Evolutionary conservation across 1,140 invertebrate species (phyloP).

Genomic region (Melitaea cinxia): DNA sequence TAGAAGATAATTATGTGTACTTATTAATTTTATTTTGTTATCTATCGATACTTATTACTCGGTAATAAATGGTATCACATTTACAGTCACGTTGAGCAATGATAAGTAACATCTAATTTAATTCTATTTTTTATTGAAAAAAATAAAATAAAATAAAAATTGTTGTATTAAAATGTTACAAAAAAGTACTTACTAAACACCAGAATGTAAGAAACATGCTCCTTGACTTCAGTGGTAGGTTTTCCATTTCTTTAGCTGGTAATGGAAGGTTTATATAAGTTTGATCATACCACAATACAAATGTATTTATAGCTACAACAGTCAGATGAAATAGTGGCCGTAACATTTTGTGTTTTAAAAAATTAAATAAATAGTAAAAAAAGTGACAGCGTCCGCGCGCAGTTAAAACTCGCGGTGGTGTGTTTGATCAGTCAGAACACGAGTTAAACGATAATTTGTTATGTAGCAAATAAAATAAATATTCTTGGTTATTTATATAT

Average conservation of each 20-base stretch:
- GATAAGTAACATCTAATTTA: too few species aligned
- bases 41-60: too few species aligned
- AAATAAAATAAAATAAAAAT: background rate
- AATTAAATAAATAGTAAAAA: conserved; percentile 24
- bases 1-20: too few species aligned
- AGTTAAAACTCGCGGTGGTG: background rate
- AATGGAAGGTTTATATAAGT: conserved; percentile 58
- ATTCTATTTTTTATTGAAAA: background rate
- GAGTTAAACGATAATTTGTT: too few species aligned
- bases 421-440: background rate
- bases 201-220: conserved; percentile 64
- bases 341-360: conserved; percentile 44
- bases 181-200: conserved; percentile 60
- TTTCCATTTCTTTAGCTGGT: conserved; percentile 45
- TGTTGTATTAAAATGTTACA: conserved; percentile 1
- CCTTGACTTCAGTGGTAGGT: conserved; percentile 44
- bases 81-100: too few species aligned
- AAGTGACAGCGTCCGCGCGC: conserved; percentile 12
- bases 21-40: too few species aligned
- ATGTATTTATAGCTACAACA: conserved; percentile 50
- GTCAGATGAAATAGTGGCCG: conserved; percentile 52
- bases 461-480: too few species aligned
- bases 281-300: conserved; percentile 62
- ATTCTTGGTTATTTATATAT: too few species aligned
- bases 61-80: too few species aligned